phyloP scores from a whole-genome alignment of 1,140 invertebrate species.

The Vollenhovia emeryi region DNA sequence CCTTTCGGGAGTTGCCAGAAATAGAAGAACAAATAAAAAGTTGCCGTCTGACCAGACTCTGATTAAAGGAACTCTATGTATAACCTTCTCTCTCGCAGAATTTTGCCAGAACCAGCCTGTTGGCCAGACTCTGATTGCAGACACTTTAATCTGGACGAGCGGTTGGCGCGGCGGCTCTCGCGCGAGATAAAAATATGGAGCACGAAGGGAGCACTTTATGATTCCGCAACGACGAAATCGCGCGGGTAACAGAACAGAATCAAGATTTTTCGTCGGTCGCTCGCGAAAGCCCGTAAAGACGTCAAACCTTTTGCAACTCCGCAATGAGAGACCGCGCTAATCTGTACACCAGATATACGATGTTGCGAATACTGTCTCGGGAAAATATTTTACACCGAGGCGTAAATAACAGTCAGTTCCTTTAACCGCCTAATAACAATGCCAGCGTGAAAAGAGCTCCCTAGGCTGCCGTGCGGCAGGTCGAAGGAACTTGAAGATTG shows the following conservation, averaged over 20 bases:
- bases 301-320: not conserved
- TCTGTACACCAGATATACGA: conserved; percentile 17
- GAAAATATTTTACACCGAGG: conserved; percentile 1
- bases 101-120: too few relatives aligned
- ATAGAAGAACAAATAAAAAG: too few relatives aligned
- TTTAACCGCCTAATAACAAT: conserved; percentile 24
- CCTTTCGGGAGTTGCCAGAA: too few relatives aligned
- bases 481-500: conserved; percentile 25
- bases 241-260: not conserved
- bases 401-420: conserved; percentile 33
- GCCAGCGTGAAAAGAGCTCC: conserved; percentile 2
- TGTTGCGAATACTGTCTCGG: conserved; percentile 18
- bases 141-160: not conserved
- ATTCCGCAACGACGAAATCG: not conserved
- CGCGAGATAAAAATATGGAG: conserved; percentile 30
- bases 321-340: too few relatives aligned
- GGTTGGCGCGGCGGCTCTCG: not conserved
- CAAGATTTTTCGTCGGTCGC: not conserved
- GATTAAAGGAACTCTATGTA: too few relatives aligned
- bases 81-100: too few relatives aligned
- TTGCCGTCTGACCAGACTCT: too few relatives aligned
- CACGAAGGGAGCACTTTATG: not conserved
- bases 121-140: too few relatives aligned
- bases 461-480: not conserved
- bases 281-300: not conserved